Base-by-base conservation (phyloP, 1,140 invertebrate genomes). In the Ceratosolen solmsi region DNA sequence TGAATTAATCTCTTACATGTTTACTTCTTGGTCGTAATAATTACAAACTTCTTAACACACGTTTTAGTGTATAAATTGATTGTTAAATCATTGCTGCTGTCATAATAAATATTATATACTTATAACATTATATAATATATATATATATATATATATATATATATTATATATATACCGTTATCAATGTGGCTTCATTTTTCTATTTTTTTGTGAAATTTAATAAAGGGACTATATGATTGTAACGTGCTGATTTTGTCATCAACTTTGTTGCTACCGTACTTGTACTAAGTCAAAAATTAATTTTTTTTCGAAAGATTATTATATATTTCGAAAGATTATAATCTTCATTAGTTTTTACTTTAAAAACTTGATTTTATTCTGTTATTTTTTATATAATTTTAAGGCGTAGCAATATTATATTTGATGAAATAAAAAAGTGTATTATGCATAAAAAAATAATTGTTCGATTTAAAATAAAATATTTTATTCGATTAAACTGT, bases 361-460 rank as follows among this genome's bases (percentile, higher is more conserved):
- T 65, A 70, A 75, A 76, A 70, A 73, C 72, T 81, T 81, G 72
- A 81, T 70, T 81, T 73, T 82, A 77, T 82, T 77, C 51, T 65
- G 65, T 82, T 82, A 82, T 77, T 82, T n/a, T 82, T 82, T 82
- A 73, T 82, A 82, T 82, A 82, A 82, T 82, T 82, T 70, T 82
- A 82, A 82, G 80, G 60, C 74, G 73, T 71, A 82, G 65, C 63
- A 77, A 82, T 77, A 76, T 82, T 71, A 71, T 82, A 49, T 81
- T 80, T 82, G 80, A 71, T 76, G 33, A 76, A 76, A 76, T 41
- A 71, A 75, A 75, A 80, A 75, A 82, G 41, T 82, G 74, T 82
- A 77, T 77, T 71, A 65, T 82, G 73, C 65, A 77, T 82, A 82
- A 65, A 81, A 82, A 80, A 82, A 36, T 77, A 63, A 82, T 77